Conservation (phyloP, 2,113 vertebrate genomes). For the Callionymus lyra region DNA sequence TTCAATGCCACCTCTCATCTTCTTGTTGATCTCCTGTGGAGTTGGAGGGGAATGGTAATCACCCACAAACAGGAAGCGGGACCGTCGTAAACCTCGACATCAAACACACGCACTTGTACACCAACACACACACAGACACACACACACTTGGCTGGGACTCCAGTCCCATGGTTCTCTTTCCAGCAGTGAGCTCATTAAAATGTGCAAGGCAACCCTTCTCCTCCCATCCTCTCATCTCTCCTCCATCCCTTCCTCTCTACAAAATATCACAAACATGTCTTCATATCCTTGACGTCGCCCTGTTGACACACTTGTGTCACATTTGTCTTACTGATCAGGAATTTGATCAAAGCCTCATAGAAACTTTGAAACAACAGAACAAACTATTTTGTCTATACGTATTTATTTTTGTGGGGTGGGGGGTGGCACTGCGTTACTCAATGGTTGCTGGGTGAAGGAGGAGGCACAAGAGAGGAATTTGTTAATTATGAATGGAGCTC, state of each 20-base stretch:
- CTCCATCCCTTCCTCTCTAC: conserved; percentile 20
- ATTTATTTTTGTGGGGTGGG: conserved; percentile 14
- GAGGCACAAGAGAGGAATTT: conserved; percentile 64
- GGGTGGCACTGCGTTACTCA: conserved; percentile 47
- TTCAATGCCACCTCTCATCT: conserved; percentile 18
- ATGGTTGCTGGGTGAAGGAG: conserved; percentile 70
- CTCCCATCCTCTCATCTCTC: conserved; percentile 29
- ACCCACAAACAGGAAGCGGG: conserved; percentile 47
- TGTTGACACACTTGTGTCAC: neutral
- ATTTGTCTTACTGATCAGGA: conserved; percentile 12
- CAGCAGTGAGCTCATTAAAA: conserved; percentile 61
- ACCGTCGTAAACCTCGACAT: conserved; percentile 41
- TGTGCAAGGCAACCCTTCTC: conserved; percentile 45
- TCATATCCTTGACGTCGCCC: neutral
- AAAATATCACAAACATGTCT: conserved; percentile 7
- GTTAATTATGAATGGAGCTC: conserved; percentile 70
- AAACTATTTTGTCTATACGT: too few relatives aligned
- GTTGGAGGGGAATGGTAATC: conserved; percentile 34
- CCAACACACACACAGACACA: conserved; percentile 21
- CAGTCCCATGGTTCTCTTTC: conserved; percentile 36
- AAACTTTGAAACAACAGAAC: too few relatives aligned
- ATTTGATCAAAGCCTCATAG: neutral
- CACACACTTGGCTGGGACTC: conserved; percentile 34
- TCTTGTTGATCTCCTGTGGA: conserved; percentile 34
- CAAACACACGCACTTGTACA: conserved; percentile 31